Evolutionary conservation across 2,113 vertebrate species (phyloP).

Genomic region (Formicarius rufipectus): DNA sequence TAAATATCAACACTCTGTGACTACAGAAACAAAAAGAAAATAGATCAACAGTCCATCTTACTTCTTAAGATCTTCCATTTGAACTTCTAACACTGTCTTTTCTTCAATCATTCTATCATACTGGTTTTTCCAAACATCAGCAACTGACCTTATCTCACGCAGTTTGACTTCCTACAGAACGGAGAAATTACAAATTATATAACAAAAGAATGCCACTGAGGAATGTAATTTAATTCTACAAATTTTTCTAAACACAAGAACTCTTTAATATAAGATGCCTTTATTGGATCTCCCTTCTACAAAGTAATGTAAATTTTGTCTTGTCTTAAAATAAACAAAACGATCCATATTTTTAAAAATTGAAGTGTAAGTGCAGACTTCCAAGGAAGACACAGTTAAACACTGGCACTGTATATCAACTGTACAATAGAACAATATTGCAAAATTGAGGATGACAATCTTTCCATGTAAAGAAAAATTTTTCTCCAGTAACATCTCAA

Average conservation of each 20-base stretch:
- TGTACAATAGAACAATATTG: not conserved
- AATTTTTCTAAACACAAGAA: not conserved
- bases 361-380: not conserved
- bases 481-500: not conserved
- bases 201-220: not conserved
- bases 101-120: slow-evolving; percentile 75
- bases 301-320: not conserved
- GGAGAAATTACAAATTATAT: slow-evolving; percentile 24
- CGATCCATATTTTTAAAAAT: not conserved
- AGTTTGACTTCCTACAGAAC: slow-evolving; percentile 80
- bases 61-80: slow-evolving; percentile 77
- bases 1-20: not conserved
- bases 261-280: not conserved
- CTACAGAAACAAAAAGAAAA: not conserved
- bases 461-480: not conserved
- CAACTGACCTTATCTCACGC: slow-evolving; percentile 69
- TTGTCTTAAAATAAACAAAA: not conserved
- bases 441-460: not conserved
- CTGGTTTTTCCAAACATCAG: slow-evolving; percentile 74
- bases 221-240: not conserved
- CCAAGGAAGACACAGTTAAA: not conserved
- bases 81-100: slow-evolving; percentile 73
- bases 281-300: not conserved
- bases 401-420: not conserved
- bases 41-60: slow-evolving; percentile 53